phyloP scores from a whole-genome alignment of 2,888 invertebrate species.

The Exocentrus adspersus region DNA sequence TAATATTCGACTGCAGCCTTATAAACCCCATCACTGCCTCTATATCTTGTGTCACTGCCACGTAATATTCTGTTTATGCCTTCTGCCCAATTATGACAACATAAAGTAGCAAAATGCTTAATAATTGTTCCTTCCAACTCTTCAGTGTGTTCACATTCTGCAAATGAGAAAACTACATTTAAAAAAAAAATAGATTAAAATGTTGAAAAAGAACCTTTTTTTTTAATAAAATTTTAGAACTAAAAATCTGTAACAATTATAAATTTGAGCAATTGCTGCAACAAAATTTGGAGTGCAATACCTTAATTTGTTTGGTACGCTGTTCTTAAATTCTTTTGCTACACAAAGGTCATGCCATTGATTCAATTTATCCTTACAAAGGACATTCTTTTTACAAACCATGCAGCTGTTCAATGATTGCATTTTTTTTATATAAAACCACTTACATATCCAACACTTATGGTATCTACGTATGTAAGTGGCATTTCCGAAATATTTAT shows the following conservation, averaged over 20 bases:
- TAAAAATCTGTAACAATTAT: neutral
- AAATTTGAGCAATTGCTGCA: neutral
- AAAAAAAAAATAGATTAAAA: neutral
- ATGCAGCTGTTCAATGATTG: neutral
- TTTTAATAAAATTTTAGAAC: neutral
- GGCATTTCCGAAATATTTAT: neutral
- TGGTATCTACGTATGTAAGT: neutral
- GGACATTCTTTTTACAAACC: neutral
- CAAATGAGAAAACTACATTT: neutral
- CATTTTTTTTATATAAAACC: constrained; percentile 2
- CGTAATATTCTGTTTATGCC: neutral
- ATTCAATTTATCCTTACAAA: neutral
- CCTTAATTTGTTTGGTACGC: neutral
- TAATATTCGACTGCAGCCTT: neutral
- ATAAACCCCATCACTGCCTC: neutral
- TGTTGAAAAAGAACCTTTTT: neutral
- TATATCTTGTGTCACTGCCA: neutral
- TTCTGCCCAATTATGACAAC: neutral
- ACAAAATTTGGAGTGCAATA: constrained; percentile 1
- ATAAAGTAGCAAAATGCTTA: neutral
- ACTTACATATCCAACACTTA: neutral
- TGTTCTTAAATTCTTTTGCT: neutral
- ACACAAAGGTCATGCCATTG: neutral
- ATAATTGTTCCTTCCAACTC: neutral
- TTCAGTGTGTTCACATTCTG: neutral